Evolutionary conservation across 1,140 invertebrate species (phyloP).

Genomic region (Drosophila subpulchrella): DNA sequence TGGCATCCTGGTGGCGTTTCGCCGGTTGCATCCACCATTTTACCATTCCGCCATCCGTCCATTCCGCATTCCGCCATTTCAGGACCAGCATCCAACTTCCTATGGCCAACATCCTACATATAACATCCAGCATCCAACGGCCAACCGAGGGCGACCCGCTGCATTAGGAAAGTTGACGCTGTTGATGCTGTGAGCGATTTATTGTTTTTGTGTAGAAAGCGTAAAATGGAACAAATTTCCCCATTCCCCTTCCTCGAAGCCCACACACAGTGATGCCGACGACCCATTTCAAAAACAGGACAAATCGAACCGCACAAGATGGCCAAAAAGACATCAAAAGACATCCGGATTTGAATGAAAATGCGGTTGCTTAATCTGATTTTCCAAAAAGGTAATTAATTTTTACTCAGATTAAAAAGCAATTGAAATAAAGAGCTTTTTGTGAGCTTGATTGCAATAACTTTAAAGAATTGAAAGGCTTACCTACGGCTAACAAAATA

Average conservation of each 20-base stretch:
- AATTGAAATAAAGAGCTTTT: conserved; percentile 3
- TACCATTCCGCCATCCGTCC: conserved; percentile 6
- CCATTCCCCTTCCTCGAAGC: background rate
- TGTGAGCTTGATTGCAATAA: no score
- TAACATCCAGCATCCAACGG: conserved; percentile 27
- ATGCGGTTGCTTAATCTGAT: conserved; percentile 1
- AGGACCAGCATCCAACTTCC: conserved; percentile 6
- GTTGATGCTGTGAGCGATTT: conserved; percentile 79
- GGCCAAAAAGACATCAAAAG: conserved; percentile 12
- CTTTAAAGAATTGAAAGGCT: background rate
- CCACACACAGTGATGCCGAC: conserved; percentile 31
- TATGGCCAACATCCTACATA: conserved; percentile 28
- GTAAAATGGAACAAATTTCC: conserved; percentile 80
- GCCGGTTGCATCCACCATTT: conserved; percentile 46
- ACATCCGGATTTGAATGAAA: background rate
- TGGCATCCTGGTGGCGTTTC: conserved; percentile 44
- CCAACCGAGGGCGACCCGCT: conserved; percentile 46
- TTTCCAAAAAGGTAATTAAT: conserved; percentile 27
- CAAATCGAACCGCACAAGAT: conserved; percentile 18
- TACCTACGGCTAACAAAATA: background rate
- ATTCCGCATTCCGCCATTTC: background rate
- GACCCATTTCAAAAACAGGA: conserved; percentile 31
- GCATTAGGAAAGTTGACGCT: conserved; percentile 79
- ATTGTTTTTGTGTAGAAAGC: conserved; percentile 80
- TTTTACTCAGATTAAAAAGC: conserved; percentile 4